phyloP scores from a whole-genome alignment of 2,113 vertebrate genomes.

The Limanda limanda region DNA sequence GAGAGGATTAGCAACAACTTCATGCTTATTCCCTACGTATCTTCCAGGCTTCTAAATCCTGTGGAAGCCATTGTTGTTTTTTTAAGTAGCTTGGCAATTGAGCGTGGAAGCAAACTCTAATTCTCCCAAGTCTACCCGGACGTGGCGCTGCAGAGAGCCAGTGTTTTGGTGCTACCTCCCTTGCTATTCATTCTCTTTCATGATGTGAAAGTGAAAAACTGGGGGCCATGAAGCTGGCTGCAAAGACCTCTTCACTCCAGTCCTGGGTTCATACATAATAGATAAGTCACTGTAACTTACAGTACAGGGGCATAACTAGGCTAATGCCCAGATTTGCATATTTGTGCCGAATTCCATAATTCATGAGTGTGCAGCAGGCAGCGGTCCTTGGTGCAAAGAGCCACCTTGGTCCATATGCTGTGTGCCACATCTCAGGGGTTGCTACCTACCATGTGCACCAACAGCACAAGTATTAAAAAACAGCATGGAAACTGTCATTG shows the following conservation, averaged over 20 bases:
- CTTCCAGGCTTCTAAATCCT: constrained; percentile 77
- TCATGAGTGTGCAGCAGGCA: constrained; percentile 69
- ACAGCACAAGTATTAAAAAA: constrained; percentile 26
- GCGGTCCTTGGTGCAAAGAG: constrained; percentile 32
- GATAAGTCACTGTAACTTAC: constrained; percentile 79
- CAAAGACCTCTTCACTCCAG: constrained; percentile 68
- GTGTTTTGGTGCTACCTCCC: constrained; percentile 62
- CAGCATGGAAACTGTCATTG: constrained; percentile 37
- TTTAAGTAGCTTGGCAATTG: constrained; percentile 76
- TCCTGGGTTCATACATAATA: constrained; percentile 80
- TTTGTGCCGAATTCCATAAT: constrained; percentile 80
- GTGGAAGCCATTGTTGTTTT: constrained; percentile 74
- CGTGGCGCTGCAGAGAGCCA: constrained; percentile 47
- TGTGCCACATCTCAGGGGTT: constrained; percentile 20
- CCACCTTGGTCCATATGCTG: constrained; percentile 57
- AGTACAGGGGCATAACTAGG: constrained; percentile 79
- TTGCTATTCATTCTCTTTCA: constrained; percentile 57
- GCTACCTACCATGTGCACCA: constrained; percentile 22
- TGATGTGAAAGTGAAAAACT: constrained; percentile 55
- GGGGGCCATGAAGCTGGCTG: constrained; percentile 58
- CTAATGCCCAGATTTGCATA: constrained; percentile 82
- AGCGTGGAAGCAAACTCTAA: constrained; percentile 67
- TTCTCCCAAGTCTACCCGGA: constrained; percentile 68
- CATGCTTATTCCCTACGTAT: constrained; percentile 70
- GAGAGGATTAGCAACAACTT: constrained; percentile 84